A percentile compares a stretch with the other conserved stretches of the same genome.
These are phyloP conservation scores for Zaprionus taronus DNA, from an alignment of 1,140 invertebrate species.

Conservation along the genomic window DNA sequence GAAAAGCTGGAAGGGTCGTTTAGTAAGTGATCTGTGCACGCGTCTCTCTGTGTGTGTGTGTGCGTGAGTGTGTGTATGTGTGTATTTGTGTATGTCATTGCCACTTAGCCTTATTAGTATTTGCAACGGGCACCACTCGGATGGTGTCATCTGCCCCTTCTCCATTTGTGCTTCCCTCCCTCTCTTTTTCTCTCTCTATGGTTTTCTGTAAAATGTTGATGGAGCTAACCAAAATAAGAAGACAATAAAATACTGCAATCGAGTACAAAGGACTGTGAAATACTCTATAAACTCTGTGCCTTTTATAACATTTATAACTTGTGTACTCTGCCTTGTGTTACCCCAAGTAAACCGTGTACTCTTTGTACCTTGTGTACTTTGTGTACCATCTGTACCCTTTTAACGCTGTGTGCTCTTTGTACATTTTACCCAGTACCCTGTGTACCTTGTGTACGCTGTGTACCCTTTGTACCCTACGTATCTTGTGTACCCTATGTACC, in stretches of 20 bases:
- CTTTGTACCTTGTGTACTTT: not conserved
- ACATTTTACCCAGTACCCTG: no score
- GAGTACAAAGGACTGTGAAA: not conserved
- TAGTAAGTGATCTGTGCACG: slow-evolving; percentile 2
- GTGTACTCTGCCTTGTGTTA: not conserved
- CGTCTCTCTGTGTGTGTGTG: slow-evolving; percentile 13
- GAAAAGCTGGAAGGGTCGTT: slow-evolving; percentile 6
- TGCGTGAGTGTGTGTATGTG: slow-evolving; percentile 22
- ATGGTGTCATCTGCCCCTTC: slow-evolving; percentile 4
- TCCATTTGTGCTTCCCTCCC: not conserved
- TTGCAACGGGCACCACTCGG: slow-evolving; percentile 61
- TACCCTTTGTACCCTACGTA: no score
- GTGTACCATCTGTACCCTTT: not conserved
- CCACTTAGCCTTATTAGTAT: slow-evolving; percentile 83
- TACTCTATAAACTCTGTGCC: not conserved
- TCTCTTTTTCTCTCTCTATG: not conserved
- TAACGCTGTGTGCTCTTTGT: not conserved
- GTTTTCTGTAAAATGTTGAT: slow-evolving; percentile 66
- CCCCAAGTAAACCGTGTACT: not conserved
- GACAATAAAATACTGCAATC: not conserved
- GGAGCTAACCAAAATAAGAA: slow-evolving; percentile 55
- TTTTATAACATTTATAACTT: rapidly evolving
- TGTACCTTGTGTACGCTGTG: no score
- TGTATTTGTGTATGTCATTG: slow-evolving; percentile 78
- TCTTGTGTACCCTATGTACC: no score